A percentile compares a stretch with the other conserved stretches of the same genome.
Conservation (phyloP, 2,113 vertebrate species). For the Pelmatolapia mariae region DNA sequence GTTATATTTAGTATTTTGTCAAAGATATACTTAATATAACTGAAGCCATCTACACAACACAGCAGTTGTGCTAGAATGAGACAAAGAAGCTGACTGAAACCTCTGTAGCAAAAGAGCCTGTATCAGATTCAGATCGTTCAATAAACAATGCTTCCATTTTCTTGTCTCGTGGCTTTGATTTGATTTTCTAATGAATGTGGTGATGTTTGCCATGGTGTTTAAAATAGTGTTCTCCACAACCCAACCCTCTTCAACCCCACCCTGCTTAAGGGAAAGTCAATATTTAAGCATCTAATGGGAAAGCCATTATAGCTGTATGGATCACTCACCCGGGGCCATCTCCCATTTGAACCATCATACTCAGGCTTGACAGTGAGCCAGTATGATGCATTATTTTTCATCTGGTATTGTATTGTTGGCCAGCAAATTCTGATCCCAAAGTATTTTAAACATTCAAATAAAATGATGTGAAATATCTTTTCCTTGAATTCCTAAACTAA, state of each 20-base stretch:
- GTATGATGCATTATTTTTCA: not conserved
- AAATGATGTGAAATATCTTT: not conserved
- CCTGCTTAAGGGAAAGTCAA: not conserved
- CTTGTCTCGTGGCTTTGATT: not conserved
- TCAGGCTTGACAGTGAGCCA: not conserved
- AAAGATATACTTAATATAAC: not conserved
- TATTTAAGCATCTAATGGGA: not conserved
- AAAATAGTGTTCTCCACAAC: not conserved
- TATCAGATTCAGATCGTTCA: not conserved
- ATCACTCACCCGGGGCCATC: not conserved
- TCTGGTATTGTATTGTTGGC: not conserved
- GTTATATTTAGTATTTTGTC: not conserved
- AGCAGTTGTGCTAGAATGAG: not conserved
- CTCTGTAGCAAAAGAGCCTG: not conserved
- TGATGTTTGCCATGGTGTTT: not conserved
- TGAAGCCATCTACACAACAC: not conserved
- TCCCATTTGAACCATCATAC: not conserved
- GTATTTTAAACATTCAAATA: not conserved
- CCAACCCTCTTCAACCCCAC: not conserved
- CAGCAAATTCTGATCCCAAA: not conserved
- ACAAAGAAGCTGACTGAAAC: not conserved
- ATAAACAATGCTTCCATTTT: not conserved
- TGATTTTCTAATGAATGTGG: not conserved
- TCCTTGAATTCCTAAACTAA: not conserved
- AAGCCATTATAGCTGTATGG: not conserved